phyloP scores from a whole-genome alignment of 1,140 invertebrate genomes.

The Alviniconcha marisindica region DNA sequence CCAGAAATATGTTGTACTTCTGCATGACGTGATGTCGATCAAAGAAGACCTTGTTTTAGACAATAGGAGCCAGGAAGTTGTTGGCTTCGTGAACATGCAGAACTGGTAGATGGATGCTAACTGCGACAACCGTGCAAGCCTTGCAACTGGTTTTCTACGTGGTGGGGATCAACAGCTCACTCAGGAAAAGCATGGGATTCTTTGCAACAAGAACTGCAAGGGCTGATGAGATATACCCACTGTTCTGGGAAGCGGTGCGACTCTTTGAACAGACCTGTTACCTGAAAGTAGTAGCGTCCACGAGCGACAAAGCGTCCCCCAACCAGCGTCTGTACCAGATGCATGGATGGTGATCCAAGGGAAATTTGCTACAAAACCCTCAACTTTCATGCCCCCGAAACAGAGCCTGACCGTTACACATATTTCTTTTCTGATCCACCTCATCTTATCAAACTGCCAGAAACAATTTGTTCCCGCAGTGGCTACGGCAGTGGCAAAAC shows the following conservation, averaged over 20 bases:
- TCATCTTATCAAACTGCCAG: slow-evolving; percentile 32
- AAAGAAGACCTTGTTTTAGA: slow-evolving; percentile 28
- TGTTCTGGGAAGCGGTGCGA: slow-evolving; percentile 23
- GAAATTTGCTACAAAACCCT: slow-evolving; percentile 2
- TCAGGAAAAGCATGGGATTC: not conserved
- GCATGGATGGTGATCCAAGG: slow-evolving; percentile 20
- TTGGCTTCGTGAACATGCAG: slow-evolving; percentile 16
- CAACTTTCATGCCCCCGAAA: slow-evolving; percentile 20
- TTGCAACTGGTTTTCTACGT: slow-evolving; percentile 32
- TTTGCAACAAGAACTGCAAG: slow-evolving; percentile 17
- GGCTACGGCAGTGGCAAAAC: not conserved
- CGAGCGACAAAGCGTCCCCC: slow-evolving; percentile 15
- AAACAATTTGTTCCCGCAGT: slow-evolving; percentile 22
- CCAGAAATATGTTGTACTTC: not conserved
- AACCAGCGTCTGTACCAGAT: slow-evolving; percentile 39
- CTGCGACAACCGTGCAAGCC: not conserved
- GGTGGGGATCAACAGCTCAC: slow-evolving; percentile 1
- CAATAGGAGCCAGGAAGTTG: not conserved
- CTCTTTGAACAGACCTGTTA: not conserved
- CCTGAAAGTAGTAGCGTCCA: slow-evolving; percentile 20
- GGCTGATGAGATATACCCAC: slow-evolving; percentile 10
- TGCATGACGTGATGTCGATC: slow-evolving; percentile 34
- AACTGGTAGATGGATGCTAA: too few species aligned
- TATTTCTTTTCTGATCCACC: slow-evolving; percentile 34
- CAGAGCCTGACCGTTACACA: not conserved